Evolutionary conservation across 2,888 invertebrate genomes (phyloP), one percentile per base, ranked within the genome.

Genomic region (Falcaria lacertinaria): DNA sequence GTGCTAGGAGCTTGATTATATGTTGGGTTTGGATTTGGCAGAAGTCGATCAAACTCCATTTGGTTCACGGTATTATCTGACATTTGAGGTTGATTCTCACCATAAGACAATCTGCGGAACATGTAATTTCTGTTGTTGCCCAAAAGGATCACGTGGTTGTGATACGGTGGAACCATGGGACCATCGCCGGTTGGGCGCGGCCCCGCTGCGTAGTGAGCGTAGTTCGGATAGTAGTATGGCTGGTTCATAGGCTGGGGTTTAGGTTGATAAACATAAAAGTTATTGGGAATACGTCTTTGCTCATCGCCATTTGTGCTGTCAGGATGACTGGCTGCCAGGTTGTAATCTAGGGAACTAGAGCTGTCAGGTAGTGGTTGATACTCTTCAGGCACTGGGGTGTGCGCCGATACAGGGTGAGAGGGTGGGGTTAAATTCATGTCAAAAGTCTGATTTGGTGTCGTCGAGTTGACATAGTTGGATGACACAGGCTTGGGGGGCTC

Each of bases 311-410:
- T 59, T 14, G 59, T 64, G 43, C 67, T 69, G 43, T 80, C 80
- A 16, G 69, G 50, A 45, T 70, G 75, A 41, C 53, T 64, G 28
- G 62, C 61, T 5, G 66, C 64, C 22, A 77, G 60, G 32, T 69
- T 64, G 59, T 77, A 83, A 52, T 83, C 84, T 35, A 81, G 62
- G 33, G 83, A 79, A 52, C 84, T 85, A 4, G 86, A 85, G 54
- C 84, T 89, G 46, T 88, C 87, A 14, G 87, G 89, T 22, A 89
- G 51, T 1, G 89, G 89, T 52, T 87, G 89, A 47, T 89, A 89
- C 54, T 89, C 88, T 55, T 88, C 87, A 15, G 89, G 88, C 2
- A 88, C 76, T 22, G 89, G 89, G 11, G 89, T 88, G 50, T 69
- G 82, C n/a, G 82, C 69, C 15, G 78, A 69, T 14, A 68, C 64